Evolutionary conservation across 2,797 vertebrate species (phyloP), one percentile per base, ranked within the genome.

Genomic region (Microchirus variegatus): DNA sequence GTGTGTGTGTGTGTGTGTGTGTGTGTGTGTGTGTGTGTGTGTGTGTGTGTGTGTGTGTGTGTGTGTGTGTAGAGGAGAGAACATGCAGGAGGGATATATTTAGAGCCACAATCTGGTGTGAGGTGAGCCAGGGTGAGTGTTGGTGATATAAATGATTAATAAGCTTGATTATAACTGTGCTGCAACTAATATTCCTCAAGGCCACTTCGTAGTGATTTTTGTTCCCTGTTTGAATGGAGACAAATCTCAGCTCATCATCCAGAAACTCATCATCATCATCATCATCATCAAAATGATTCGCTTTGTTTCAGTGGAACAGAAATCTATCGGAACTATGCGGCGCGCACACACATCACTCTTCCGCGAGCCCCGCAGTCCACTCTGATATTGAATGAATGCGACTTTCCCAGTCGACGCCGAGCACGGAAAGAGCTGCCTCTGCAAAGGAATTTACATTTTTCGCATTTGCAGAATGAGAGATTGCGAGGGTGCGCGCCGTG

Each of bases 141-240:
- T 45, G 47, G 53, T 64, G 74, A 67, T 63, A 70, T 78, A 69
- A 83, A 89, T 88, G 79, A 89, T 89, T 86, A 88, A 87, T 86
- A 84, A 47, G 59, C 61, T 77, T 63, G 2, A 75, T 84, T 82
- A 83, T 76, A 82, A 75, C 37, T 70, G 52, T 61, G 63, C 55
- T 61, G 46, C 46, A 68, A 81, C 61, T 67, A 67, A 80, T 59
- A 64, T 63, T 77, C 75, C 63, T 77, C 70, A 73, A 70, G 72
- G 60, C 61, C 77, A 73, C 53, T 63, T 70, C 59, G 66, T 53
- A 0, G 7, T 52, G 1, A 63, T 60, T 71, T 49, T 60, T 17
- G 17, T 42, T 40, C 13, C 50, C 10, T 9, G 35, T 75, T 67
- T 50, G 69, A 67, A 42, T 22, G 11, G 35, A 45, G 50, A 63